These are phyloP conservation scores for Agapetus fuscipes DNA, from an alignment of 2,888 invertebrate genomes.

Conservation along the genomic window DNA sequence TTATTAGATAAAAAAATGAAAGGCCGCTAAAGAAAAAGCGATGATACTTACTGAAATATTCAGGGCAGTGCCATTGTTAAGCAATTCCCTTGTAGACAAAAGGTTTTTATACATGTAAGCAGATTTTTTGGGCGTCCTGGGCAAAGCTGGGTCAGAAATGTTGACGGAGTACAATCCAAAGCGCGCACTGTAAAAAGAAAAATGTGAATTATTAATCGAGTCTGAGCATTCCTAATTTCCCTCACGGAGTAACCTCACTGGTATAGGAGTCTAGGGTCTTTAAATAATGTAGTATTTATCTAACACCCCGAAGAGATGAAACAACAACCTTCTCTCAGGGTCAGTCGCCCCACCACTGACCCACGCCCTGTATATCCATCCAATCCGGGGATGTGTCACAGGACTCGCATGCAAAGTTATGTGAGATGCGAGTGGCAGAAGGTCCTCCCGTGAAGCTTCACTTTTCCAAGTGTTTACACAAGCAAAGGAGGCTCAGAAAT, in stretches of 20 bases:
- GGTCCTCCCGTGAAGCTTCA: too few species aligned
- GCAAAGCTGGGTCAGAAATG: conserved; percentile 50
- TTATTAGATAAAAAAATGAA: too few species aligned
- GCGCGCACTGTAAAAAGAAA: conserved; percentile 42
- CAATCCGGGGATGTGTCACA: too few species aligned
- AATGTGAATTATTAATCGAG: not conserved
- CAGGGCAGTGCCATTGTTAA: not conserved
- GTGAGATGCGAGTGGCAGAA: too few species aligned
- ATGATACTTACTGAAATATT: not conserved
- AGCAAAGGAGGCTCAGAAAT: too few species aligned
- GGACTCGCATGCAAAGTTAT: too few species aligned
- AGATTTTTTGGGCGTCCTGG: conserved; percentile 59
- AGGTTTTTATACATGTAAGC: conserved; percentile 48
- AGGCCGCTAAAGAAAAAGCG: not conserved
- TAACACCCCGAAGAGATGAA: too few species aligned
- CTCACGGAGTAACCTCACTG: not conserved
- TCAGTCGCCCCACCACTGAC: too few species aligned
- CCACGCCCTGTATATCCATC: too few species aligned
- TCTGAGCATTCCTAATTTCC: not conserved
- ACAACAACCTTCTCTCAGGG: too few species aligned
- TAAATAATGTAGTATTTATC: too few species aligned
- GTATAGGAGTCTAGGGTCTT: not conserved
- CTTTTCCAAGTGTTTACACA: too few species aligned
- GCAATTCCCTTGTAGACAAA: conserved; percentile 30
- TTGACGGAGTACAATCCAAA: conserved; percentile 66